Evolutionary conservation across 2,113 vertebrate genomes (phyloP), one percentile per base, ranked within the genome.

Genomic region (Maccullochella peelii): DNA sequence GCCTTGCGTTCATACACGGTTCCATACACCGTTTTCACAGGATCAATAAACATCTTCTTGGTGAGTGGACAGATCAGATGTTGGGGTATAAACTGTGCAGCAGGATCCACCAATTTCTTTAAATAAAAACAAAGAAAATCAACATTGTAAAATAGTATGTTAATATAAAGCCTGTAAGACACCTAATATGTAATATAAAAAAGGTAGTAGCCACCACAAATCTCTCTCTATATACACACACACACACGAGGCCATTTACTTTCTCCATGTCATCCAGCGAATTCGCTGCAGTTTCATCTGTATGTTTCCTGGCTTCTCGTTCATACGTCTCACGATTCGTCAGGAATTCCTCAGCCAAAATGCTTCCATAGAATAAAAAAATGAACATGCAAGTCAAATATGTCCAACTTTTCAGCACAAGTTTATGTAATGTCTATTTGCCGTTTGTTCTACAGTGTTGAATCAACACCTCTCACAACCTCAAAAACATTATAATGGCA

Each of bases 261-360:
- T 93, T 88, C 74, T 94, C 92, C 82, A 91, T 87, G 21, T 92
- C 90, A 71, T 94, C 79, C 73, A 94, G 20, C 2, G 93, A 88
- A 25, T 67, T 80, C 15, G 71, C 89, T 40, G 94, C 94, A 52
- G 42, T 1, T 47, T 72, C 63, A 0, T 8, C 38, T 0, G 93
- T 94, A 23, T 82, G 92, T 55, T 89, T 92, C 71, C 76, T 85
- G 30, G 93, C 94, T 42, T 93, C 75, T 70, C 23, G 77, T 0
- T 89, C 23, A 5, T 95, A 95, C 4, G 36, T 73, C 10, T 86
- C 71, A 2, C 55, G 27, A 59, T 36, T 93, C 0, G 83, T 84
- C 78, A 90, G 23, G 75, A 85, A 95, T 54, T 94, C 89, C n/a
- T 94, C 93, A 1, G 94, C 94, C 81, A 95, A 79, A 71, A 95